A percentile compares a stretch with the other conserved stretches of the same genome.
Conservation (phyloP, 30 jellyfish, hydroid and myxozoan genomes). For the Cassiopea andromeda region DNA sequence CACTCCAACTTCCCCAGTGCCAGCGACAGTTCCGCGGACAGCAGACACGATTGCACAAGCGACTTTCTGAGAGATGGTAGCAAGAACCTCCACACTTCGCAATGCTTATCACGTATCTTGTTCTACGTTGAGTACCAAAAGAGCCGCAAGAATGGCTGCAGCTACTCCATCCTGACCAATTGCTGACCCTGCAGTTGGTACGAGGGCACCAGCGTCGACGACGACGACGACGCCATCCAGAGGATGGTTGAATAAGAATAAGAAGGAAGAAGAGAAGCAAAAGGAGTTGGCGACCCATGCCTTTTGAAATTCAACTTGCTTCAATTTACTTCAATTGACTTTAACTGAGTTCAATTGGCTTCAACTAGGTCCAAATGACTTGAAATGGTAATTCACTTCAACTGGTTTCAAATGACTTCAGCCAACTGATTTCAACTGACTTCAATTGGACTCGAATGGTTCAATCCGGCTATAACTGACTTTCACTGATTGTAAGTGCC, state of each 20-base stretch:
- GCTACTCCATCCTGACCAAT: conserved; percentile 13
- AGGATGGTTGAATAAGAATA: neutral
- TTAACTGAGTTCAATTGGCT: too few relatives aligned
- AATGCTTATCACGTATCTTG: neutral
- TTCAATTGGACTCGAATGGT: too few relatives aligned
- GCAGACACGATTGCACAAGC: neutral
- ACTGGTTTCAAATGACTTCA: too few relatives aligned
- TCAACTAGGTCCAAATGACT: too few relatives aligned
- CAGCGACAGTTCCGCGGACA: conserved; percentile 10
- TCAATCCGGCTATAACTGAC: too few relatives aligned
- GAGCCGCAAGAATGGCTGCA: conserved; percentile 9
- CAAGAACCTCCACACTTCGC: conserved; percentile 29
- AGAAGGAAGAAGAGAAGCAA: neutral
- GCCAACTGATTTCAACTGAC: too few relatives aligned
- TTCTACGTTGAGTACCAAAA: conserved; percentile 10
- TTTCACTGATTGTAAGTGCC: too few relatives aligned
- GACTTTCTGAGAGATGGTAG: conserved; percentile 3
- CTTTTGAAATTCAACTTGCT: too few relatives aligned
- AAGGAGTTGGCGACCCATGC: neutral
- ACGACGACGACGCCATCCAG: neutral
- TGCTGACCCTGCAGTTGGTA: conserved; percentile 8
- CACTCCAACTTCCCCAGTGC: conserved; percentile 29
- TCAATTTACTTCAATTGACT: too few relatives aligned
- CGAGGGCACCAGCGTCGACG: neutral
- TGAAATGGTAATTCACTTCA: too few relatives aligned